A percentile compares a stretch with the other conserved stretches of the same genome.
phyloP scores from a whole-genome alignment of 1,140 invertebrate genomes.

The Drosophila sulfurigaster region DNA sequence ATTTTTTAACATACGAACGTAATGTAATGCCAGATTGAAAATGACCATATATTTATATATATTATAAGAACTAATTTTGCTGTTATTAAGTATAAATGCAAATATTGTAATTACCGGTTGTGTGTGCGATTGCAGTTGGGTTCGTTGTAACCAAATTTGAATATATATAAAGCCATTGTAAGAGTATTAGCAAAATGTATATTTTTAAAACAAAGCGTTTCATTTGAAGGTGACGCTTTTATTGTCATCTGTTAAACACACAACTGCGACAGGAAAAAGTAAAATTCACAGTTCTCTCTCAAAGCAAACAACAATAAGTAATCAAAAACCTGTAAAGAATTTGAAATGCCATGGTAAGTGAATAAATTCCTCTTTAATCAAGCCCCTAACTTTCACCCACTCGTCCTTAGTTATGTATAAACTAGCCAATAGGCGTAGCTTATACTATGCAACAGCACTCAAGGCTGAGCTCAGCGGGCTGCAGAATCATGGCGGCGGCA shows the following conservation, averaged over 20 bases:
- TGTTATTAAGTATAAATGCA: too few relatives aligned
- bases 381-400: not conserved
- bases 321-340: constrained; percentile 8
- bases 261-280: not conserved
- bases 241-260: constrained; percentile 9
- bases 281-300: constrained; percentile 31
- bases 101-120: too few relatives aligned
- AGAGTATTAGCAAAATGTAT: not conserved
- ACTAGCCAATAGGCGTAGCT: constrained; percentile 61
- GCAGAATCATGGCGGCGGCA: constrained; percentile 20
- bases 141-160: not conserved
- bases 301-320: constrained; percentile 8
- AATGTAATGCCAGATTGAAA: too few relatives aligned
- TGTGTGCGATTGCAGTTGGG: too few relatives aligned
- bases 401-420: constrained; percentile 52
- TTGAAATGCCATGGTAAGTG: constrained; percentile 69
- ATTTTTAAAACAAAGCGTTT: not conserved
- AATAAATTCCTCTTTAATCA: not conserved
- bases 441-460: constrained; percentile 70
- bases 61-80: too few relatives aligned
- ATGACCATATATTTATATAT: too few relatives aligned
- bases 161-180: not conserved
- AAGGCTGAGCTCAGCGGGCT: constrained; percentile 53
- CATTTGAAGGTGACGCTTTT: constrained; percentile 7
- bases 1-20: too few relatives aligned